Percentiles rank a stretch among this genome's conserved stretches.
These are phyloP conservation scores for Plagodis pulveraria DNA, from an alignment of 2,888 invertebrate genomes.

Conservation along the genomic window DNA sequence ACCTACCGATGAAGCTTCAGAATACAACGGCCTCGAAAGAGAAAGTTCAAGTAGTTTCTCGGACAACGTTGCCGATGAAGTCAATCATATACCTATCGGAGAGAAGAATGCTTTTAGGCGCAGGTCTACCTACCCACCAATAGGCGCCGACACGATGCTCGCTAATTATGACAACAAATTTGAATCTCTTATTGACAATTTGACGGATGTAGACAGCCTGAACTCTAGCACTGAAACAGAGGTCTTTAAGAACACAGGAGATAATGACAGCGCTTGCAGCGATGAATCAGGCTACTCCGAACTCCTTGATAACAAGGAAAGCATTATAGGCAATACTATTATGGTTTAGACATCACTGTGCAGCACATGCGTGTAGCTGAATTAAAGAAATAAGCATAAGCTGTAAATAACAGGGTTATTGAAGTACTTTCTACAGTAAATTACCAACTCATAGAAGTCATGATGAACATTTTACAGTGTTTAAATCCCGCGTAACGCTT, in stretches of 20 bases:
- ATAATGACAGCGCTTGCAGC: conserved; percentile 92
- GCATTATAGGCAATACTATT: conserved; percentile 78
- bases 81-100: conserved; percentile 79
- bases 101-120: conserved; percentile 74
- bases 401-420: conserved; percentile 64
- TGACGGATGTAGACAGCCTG: conserved; percentile 71
- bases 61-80: conserved; percentile 53
- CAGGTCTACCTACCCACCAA: conserved; percentile 76
- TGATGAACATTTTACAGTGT: conserved; percentile 9
- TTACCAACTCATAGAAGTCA: conserved; percentile 12
- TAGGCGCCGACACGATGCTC: conserved; percentile 60
- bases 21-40: conserved; percentile 53
- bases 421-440: conserved; percentile 57
- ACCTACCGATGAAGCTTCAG: conserved; percentile 62
- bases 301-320: conserved; percentile 84
- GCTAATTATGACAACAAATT: conserved; percentile 68
- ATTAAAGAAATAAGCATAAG: conserved; percentile 22
- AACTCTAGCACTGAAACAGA: conserved; percentile 76
- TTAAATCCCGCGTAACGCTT: conserved; percentile 17
- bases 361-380: conserved; percentile 32
- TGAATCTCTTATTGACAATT: conserved; percentile 73
- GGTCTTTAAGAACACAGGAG: conserved; percentile 81
- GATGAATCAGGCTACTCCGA: conserved; percentile 97
- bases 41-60: conserved; percentile 53
- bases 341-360: conserved; percentile 59